Conservation (phyloP, 35 echinoderm and acorn worm genomes). For the Acanthaster planci region DNA sequence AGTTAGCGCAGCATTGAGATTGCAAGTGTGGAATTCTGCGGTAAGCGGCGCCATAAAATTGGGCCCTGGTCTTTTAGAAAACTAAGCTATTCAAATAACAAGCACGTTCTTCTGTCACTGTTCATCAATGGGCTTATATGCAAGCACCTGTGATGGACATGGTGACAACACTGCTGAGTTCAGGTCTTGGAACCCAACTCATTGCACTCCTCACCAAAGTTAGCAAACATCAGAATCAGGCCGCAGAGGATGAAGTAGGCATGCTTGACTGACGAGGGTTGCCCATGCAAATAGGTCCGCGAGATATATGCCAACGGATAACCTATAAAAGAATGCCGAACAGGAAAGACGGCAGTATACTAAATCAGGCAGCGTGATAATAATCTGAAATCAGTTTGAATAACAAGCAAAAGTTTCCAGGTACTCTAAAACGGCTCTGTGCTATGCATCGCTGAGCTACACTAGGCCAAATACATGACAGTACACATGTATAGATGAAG, state of each 20-base stretch:
- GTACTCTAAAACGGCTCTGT: too few relatives aligned
- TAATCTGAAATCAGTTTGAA: too few relatives aligned
- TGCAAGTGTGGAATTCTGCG: too few relatives aligned
- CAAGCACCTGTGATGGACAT: neutral
- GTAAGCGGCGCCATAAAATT: neutral
- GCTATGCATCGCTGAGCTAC: too few relatives aligned
- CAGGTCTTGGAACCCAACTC: too few relatives aligned
- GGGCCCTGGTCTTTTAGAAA: neutral
- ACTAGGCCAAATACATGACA: too few relatives aligned
- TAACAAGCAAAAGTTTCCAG: too few relatives aligned
- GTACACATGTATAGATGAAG: too few relatives aligned
- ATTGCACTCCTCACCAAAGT: slow-evolving; percentile 41
- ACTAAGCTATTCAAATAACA: neutral
- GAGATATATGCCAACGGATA: slow-evolving; percentile 41
- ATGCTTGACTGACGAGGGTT: slow-evolving; percentile 46
- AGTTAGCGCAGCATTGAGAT: too few relatives aligned
- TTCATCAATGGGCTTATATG: neutral
- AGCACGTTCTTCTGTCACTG: neutral
- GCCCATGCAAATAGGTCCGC: slow-evolving; percentile 37
- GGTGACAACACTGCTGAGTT: neutral
- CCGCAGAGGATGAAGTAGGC: slow-evolving; percentile 41
- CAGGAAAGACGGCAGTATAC: too few relatives aligned
- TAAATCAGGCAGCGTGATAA: too few relatives aligned
- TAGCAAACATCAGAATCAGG: slow-evolving; percentile 39
- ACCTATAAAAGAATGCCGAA: slow-evolving; percentile 10